These are phyloP conservation scores for Crenichthys baileyi DNA, from an alignment of 2,797 vertebrate species.

Conservation along the genomic window DNA sequence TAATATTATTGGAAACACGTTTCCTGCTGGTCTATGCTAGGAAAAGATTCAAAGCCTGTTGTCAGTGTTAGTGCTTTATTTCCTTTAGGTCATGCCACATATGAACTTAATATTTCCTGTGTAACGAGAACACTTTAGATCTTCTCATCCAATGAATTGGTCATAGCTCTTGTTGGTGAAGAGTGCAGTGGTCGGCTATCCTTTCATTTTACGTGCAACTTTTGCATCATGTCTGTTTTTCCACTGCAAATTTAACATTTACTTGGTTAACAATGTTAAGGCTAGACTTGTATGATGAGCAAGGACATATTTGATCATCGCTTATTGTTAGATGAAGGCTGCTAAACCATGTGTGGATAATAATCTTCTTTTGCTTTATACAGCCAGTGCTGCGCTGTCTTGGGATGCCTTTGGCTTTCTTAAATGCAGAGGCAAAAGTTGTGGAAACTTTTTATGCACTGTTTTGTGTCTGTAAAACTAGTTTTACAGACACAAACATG, in stretches of 20 bases:
- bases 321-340: neutral
- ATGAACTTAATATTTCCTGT: constrained; percentile 15
- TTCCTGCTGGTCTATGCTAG: neutral
- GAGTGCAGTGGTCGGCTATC: constrained; percentile 22
- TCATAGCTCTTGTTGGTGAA: constrained; percentile 33
- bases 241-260: constrained; percentile 61
- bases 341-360: neutral
- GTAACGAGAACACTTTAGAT: neutral
- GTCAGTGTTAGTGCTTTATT: neutral
- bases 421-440: neutral
- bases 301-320: neutral
- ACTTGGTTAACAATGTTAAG: constrained; percentile 22
- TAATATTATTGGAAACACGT: too few species aligned
- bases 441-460: neutral
- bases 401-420: neutral
- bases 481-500: neutral
- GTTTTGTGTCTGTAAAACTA: too few species aligned
- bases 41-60: neutral
- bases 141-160: neutral
- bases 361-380: neutral
- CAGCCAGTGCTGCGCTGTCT: neutral
- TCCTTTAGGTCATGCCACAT: constrained; percentile 1
- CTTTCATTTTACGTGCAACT: too few species aligned
- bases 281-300: constrained; percentile 20
- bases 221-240: constrained; percentile 26